Conservation (phyloP, 2,113 vertebrate species). For the Rhinopithecus roxellana region DNA sequence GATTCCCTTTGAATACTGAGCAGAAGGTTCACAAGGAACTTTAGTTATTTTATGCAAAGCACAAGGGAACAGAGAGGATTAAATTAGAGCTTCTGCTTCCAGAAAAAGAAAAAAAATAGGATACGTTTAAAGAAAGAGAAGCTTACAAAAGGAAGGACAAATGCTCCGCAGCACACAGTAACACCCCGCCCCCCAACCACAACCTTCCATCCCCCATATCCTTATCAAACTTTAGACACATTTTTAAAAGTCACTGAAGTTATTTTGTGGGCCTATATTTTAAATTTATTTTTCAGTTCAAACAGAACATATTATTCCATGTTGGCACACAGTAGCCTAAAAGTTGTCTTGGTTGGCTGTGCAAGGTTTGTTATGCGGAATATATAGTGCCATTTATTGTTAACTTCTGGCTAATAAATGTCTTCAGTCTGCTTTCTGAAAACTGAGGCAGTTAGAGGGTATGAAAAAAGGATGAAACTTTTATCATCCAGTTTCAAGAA, state of each 20-base stretch:
- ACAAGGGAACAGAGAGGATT: neutral
- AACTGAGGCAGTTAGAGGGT: neutral
- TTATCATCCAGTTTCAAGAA: slow-evolving; percentile 10
- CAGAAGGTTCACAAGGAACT: neutral
- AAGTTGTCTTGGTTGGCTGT: neutral
- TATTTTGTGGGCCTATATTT: neutral
- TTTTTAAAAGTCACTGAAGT: neutral
- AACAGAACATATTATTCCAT: neutral
- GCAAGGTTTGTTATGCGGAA: neutral
- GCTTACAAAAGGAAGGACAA: neutral
- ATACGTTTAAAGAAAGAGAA: slow-evolving; percentile 16
- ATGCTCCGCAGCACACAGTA: neutral
- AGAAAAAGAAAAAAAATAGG: neutral
- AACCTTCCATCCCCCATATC: neutral
- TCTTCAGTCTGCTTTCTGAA: neutral
- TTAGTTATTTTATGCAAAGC: slow-evolving; percentile 39
- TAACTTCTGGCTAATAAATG: neutral
- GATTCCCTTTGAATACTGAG: neutral
- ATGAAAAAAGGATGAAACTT: neutral
- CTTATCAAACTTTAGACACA: slow-evolving; percentile 3
- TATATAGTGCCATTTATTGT: neutral
- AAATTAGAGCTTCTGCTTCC: slow-evolving; percentile 26
- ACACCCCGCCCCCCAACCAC: neutral
- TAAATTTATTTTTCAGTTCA: slow-evolving; percentile 38
- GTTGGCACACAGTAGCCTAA: neutral